phyloP scores from a whole-genome alignment of 2,113 vertebrate species.

The Misgurnus mizolepis region DNA sequence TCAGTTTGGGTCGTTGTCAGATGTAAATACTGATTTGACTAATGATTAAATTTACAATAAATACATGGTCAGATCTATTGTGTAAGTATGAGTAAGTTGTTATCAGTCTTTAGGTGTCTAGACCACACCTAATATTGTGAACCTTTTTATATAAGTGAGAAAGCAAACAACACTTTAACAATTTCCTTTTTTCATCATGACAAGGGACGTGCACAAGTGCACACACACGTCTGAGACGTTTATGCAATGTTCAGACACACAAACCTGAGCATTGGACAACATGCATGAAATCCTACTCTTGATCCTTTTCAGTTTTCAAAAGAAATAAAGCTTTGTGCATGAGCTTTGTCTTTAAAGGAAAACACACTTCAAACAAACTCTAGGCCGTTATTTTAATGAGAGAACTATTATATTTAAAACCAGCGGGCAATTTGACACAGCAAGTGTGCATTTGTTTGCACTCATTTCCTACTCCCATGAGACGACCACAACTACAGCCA shows the following conservation, averaged over 20 bases:
- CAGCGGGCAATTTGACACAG: background rate
- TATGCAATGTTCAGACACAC: slow-evolving; percentile 13
- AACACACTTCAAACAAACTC: background rate
- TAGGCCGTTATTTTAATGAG: background rate
- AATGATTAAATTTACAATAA: too few relatives aligned
- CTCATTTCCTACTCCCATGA: background rate
- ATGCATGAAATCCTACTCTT: slow-evolving; percentile 15
- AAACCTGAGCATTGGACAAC: background rate
- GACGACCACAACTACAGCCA: too few relatives aligned
- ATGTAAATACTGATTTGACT: too few relatives aligned
- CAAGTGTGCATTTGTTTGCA: slow-evolving; percentile 15
- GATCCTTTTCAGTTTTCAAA: background rate
- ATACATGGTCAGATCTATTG: too few relatives aligned
- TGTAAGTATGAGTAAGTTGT: slow-evolving; percentile 11
- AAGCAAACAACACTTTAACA: too few relatives aligned
- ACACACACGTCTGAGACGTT: slow-evolving; percentile 5
- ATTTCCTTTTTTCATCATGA: background rate
- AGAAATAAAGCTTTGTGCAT: background rate
- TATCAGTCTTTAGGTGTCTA: background rate
- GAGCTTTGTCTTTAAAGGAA: background rate
- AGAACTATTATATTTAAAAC: too few relatives aligned
- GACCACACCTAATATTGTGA: background rate
- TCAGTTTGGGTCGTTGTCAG: too few relatives aligned
- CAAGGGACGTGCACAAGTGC: background rate
- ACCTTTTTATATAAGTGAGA: background rate